These are phyloP conservation scores for Orthosia cruda DNA, from an alignment of 2,888 invertebrate genomes.

Conservation along the genomic window DNA sequence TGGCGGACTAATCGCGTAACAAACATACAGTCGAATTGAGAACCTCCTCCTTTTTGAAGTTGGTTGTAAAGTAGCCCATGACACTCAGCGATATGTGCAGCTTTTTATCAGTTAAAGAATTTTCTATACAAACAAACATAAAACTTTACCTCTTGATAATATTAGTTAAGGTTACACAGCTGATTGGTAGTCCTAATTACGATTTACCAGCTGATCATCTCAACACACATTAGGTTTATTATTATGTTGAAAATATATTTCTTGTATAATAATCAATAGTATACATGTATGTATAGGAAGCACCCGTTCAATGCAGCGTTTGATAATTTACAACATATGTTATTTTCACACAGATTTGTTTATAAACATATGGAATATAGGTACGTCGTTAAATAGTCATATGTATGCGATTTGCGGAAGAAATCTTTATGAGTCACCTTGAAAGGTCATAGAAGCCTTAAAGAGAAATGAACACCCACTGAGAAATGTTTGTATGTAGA, in stretches of 20 bases:
- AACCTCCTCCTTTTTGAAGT: too few relatives aligned
- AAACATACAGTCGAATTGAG: too few relatives aligned
- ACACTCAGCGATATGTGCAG: too few relatives aligned
- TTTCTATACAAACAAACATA: too few relatives aligned
- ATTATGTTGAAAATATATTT: too few relatives aligned
- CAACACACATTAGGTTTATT: background rate
- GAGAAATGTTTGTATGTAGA: conserved; percentile 42
- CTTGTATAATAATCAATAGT: too few relatives aligned
- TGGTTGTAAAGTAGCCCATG: too few relatives aligned
- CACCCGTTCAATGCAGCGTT: background rate
- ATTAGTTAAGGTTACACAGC: background rate
- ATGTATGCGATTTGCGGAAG: conserved; percentile 55
- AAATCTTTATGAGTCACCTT: conserved; percentile 46
- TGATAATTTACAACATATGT: conserved; percentile 41
- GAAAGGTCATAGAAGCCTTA: conserved; percentile 49
- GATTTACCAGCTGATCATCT: conserved; percentile 5
- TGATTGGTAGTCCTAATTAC: background rate
- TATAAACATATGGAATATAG: conserved; percentile 27
- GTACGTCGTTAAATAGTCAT: conserved; percentile 22
- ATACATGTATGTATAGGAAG: background rate
- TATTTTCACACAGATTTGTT: conserved; percentile 29
- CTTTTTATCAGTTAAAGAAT: too few relatives aligned
- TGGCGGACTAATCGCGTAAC: too few relatives aligned
- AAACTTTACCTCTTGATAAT: too few relatives aligned
- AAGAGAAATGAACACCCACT: conserved; percentile 51